phyloP scores from a whole-genome alignment of 1,140 invertebrate species.

The Drosophila punjabiensis region DNA sequence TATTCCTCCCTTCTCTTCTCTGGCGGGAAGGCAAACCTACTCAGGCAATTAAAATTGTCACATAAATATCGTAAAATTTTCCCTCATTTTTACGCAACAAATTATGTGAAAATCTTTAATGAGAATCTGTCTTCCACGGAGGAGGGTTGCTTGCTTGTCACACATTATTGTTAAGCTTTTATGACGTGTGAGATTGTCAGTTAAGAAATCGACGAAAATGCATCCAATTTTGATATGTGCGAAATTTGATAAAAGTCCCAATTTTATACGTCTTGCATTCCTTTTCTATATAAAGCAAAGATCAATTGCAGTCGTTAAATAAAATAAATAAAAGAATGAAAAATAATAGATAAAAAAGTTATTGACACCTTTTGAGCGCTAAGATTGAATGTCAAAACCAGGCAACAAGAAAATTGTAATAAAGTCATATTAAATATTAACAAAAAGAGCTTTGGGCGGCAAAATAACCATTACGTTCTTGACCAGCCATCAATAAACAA shows the following conservation, averaged over 20 bases:
- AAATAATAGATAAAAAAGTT: background rate
- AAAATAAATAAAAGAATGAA: background rate
- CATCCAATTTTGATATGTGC: background rate
- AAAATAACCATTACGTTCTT: background rate
- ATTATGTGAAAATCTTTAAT: slow-evolving; percentile 78
- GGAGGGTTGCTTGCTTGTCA: slow-evolving; percentile 15
- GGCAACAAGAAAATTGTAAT: background rate
- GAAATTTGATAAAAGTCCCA: slow-evolving; percentile 3
- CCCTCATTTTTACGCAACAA: slow-evolving; percentile 61
- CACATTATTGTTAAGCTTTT: slow-evolving; percentile 63
- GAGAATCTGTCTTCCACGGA: slow-evolving; percentile 6
- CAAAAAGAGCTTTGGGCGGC: background rate
- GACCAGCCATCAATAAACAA: too few species aligned
- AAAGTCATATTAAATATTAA: background rate
- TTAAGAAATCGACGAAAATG: slow-evolving; percentile 14
- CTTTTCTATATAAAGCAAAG: slow-evolving; percentile 9
- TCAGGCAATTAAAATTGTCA: slow-evolving; percentile 76
- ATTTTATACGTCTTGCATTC: slow-evolving; percentile 9
- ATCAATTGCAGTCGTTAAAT: slow-evolving; percentile 32
- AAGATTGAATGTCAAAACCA: background rate
- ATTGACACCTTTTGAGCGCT: background rate
- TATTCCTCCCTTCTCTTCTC: background rate
- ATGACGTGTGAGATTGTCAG: slow-evolving; percentile 64
- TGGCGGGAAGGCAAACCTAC: slow-evolving; percentile 60
- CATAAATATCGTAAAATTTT: slow-evolving; percentile 73